Evolutionary conservation across 1,140 invertebrate genomes (phyloP).

Genomic region (Druon quercuslanigerum): DNA sequence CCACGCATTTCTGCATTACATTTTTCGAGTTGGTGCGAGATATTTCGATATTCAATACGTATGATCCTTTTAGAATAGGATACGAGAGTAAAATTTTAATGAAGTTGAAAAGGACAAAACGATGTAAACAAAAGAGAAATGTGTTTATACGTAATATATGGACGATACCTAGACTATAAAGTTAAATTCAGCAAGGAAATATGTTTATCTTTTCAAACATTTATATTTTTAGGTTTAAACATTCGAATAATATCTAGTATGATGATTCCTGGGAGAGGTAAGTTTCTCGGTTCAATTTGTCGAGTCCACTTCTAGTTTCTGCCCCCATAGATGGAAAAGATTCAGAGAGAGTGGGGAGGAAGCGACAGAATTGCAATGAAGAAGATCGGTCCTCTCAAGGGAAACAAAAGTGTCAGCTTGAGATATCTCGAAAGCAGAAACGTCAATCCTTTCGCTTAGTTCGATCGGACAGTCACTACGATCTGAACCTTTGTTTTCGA

Average conservation of each 20-base stretch:
- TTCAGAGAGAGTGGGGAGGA: constrained; percentile 38
- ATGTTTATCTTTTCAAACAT: too few species aligned
- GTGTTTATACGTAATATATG: too few species aligned
- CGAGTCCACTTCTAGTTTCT: constrained; percentile 6
- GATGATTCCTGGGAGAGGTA: constrained; percentile 5
- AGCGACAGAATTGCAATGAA: constrained; percentile 43
- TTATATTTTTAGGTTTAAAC: too few species aligned
- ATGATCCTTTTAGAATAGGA: too few species aligned
- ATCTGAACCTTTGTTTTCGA: constrained; percentile 65
- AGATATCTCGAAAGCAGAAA: constrained; percentile 65
- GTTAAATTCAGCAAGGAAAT: too few species aligned
- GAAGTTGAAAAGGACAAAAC: too few species aligned
- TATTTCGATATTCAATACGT: too few species aligned
- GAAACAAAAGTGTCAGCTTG: constrained; percentile 68
- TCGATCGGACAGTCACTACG: constrained; percentile 64
- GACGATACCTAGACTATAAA: too few species aligned
- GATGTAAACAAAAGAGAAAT: too few species aligned
- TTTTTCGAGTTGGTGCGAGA: too few species aligned
- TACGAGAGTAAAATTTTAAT: too few species aligned
- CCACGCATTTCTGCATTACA: too few species aligned
- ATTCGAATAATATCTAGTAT: not conserved
- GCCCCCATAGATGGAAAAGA: constrained; percentile 32
- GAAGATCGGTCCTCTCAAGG: constrained; percentile 47
- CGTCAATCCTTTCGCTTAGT: constrained; percentile 66
- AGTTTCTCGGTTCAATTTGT: constrained; percentile 8